phyloP scores from a whole-genome alignment of 30 jellyfish, hydroid and myxozoan genomes.

The Chironex yamaguchii region DNA sequence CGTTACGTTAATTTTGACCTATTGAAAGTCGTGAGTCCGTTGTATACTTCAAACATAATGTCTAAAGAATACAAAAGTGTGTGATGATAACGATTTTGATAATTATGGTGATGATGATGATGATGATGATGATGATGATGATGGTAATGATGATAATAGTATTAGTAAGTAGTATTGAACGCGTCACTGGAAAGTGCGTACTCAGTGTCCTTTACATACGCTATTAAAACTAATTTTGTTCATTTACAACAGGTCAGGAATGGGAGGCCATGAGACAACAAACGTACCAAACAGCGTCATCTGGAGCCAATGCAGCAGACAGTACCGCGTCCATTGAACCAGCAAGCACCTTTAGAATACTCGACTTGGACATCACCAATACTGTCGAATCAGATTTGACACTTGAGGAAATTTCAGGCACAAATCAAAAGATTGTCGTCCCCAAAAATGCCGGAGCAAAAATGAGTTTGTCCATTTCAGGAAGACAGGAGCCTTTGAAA shows the following conservation, averaged over 20 bases:
- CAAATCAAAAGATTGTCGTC: constrained; percentile 88
- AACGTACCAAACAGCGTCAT: neutral
- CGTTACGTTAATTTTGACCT: too few relatives aligned
- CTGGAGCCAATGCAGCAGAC: neutral
- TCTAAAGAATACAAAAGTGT: too few relatives aligned
- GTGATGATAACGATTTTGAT: too few relatives aligned
- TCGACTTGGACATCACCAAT: constrained; percentile 46
- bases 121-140: too few relatives aligned
- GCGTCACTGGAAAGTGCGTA: too few relatives aligned
- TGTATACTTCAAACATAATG: too few relatives aligned
- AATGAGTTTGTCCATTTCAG: constrained; percentile 82
- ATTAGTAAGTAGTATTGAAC: too few relatives aligned
- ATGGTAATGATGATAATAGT: too few relatives aligned
- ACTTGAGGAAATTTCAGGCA: constrained; percentile 76
- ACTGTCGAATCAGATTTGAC: constrained; percentile 63
- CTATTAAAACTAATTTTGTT: too few relatives aligned
- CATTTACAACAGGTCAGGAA: neutral
- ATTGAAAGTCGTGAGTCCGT: too few relatives aligned
- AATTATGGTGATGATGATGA: constrained; percentile 76
- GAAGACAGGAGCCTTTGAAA: constrained; percentile 83
- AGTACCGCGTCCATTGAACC: neutral
- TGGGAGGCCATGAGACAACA: neutral
- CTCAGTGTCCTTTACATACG: too few relatives aligned
- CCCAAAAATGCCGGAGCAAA: constrained; percentile 93
- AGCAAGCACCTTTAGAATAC: neutral